Conservation (phyloP, 64 coral and sea anemone genomes). For the Montipora sp. region DNA sequence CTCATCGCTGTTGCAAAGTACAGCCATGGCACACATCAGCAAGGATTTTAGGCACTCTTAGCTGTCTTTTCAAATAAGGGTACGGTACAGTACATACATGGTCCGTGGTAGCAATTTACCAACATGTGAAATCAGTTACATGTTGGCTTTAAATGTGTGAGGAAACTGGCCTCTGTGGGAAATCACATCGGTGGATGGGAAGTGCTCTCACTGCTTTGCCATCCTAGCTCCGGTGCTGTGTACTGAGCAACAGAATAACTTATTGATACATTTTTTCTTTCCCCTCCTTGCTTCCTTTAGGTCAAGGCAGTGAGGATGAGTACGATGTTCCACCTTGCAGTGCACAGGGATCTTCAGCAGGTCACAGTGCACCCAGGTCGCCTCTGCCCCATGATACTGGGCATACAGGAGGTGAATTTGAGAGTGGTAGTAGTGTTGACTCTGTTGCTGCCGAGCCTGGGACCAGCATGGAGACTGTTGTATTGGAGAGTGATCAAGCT, state of each 20-base stretch:
- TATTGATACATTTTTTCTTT: neutral
- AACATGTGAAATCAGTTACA: no score
- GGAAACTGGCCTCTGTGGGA: no score
- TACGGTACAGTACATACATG: no score
- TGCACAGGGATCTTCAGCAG: constrained; percentile 85
- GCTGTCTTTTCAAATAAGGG: no score
- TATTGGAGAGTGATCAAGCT: constrained; percentile 66
- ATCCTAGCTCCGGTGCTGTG: neutral
- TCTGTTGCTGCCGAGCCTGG: constrained; percentile 92
- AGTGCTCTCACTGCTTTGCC: no score
- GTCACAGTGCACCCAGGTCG: constrained; percentile 93
- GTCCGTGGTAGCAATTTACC: no score
- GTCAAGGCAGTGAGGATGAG: constrained; percentile 95
- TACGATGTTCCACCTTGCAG: constrained; percentile 79
- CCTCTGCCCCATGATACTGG: constrained; percentile 77
- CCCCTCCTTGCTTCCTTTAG: constrained; percentile 27
- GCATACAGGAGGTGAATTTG: constrained; percentile 83
- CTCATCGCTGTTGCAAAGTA: no score
- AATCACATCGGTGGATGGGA: no score
- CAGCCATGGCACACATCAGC: no score
- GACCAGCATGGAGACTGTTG: constrained; percentile 77
- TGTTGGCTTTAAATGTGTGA: no score
- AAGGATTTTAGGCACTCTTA: no score
- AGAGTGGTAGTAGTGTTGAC: constrained; percentile 95
- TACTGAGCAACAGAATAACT: neutral